A percentile compares a stretch with the other conserved stretches of the same genome.
Conservation (phyloP, 2,888 invertebrate genomes). For the Drosophila lutescens region DNA sequence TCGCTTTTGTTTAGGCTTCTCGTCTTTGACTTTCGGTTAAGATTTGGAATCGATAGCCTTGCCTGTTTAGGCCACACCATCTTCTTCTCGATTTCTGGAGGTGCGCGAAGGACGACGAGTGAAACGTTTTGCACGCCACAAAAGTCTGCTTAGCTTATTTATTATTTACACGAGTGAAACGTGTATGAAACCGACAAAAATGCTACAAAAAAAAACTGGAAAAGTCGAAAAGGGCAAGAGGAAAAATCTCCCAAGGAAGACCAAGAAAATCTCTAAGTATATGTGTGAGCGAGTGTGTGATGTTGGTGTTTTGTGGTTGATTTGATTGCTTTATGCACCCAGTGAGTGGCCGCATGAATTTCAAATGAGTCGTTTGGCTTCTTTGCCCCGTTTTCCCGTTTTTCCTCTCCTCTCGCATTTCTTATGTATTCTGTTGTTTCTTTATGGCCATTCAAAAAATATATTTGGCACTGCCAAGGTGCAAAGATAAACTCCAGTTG, state of each 20-base stretch:
- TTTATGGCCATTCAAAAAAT: not conserved
- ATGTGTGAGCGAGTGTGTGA: slow-evolving; percentile 33
- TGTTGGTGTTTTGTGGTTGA: slow-evolving; percentile 76
- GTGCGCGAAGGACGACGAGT: slow-evolving; percentile 1
- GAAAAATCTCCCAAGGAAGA: slow-evolving; percentile 6
- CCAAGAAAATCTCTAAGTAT: slow-evolving; percentile 16
- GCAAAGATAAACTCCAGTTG: not conserved
- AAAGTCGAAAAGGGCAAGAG: slow-evolving; percentile 8
- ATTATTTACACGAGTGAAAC: slow-evolving; percentile 80
- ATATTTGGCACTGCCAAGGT: slow-evolving; percentile 1
- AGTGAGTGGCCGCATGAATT: slow-evolving; percentile 83
- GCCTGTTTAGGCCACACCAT: slow-evolving; percentile 5
- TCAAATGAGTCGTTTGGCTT: slow-evolving; percentile 68
- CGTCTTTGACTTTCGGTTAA: slow-evolving; percentile 45
- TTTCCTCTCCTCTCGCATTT: not conserved
- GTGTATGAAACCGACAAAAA: slow-evolving; percentile 64
- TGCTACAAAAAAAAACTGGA: slow-evolving; percentile 13
- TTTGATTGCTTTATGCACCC: slow-evolving; percentile 83
- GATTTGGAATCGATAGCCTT: slow-evolving; percentile 71
- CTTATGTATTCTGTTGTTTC: not conserved
- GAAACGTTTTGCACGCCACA: slow-evolving; percentile 66
- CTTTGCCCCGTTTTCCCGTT: not conserved
- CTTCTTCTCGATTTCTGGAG: not conserved
- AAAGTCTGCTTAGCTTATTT: slow-evolving; percentile 77
- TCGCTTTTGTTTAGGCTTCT: slow-evolving; percentile 61